Percentiles rank a stretch among this genome's conserved stretches.
Conservation (phyloP, 2,797 vertebrate genomes). For the Mareca strepera region DNA sequence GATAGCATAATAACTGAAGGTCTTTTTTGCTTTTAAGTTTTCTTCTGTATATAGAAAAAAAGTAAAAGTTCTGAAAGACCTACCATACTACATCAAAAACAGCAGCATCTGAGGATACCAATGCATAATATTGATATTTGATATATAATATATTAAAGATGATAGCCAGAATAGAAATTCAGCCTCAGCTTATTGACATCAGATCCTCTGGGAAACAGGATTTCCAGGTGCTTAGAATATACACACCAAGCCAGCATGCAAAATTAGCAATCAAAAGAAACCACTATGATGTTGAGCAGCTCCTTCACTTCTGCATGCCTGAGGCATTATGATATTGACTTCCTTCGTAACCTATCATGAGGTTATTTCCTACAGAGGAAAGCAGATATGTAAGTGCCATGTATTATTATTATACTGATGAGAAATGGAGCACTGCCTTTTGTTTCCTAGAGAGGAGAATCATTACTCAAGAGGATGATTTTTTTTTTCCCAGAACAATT, state of each 20-base stretch:
- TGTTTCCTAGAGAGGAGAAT: not conserved
- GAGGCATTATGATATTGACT: not conserved
- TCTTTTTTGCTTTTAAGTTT: not conserved
- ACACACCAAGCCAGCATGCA: accelerated
- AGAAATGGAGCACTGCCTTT: not conserved
- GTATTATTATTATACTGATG: not conserved
- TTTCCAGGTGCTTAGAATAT: not conserved
- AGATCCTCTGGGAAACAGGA: not conserved
- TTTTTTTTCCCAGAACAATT: not conserved
- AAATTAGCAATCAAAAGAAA: not conserved
- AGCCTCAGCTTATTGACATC: not conserved
- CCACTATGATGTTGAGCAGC: not conserved
- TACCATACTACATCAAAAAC: not conserved
- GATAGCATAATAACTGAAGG: not conserved
- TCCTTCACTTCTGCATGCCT: not conserved
- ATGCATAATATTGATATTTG: not conserved
- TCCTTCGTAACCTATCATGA: not conserved
- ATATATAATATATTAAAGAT: not conserved
- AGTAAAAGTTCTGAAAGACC: not conserved
- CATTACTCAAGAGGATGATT: not conserved
- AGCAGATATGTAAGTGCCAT: not conserved
- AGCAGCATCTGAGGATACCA: not conserved
- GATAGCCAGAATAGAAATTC: not conserved
- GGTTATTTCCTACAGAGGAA: not conserved
- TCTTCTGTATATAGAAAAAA: not conserved